Base-by-base conservation (phyloP, 2,113 vertebrate species). In the Chaetorhynchus papuensis region DNA sequence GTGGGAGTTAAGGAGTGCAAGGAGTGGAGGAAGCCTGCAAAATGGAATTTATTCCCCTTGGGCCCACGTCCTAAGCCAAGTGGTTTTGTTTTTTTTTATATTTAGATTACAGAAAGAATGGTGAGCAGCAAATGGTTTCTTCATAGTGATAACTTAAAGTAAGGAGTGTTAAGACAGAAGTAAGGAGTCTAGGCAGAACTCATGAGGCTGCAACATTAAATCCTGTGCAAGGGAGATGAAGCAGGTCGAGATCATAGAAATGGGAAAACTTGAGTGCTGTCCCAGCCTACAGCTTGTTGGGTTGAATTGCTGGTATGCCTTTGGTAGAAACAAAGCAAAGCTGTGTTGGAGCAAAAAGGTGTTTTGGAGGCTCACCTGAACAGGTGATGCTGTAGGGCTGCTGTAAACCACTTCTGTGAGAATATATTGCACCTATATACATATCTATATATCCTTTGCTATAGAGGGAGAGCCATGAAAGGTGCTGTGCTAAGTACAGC, bases 381-480 rank as follows among this genome's bases (percentile, higher is more conserved):
- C 22, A 47, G 53, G 30, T 81, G 71, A 18, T 22, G 12, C 6
- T 24, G 3, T 19, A 41, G 49, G 59, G 37, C 59, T 94, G 52
- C 59, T 84, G 2, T 42, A 26, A 85, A 45, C 27, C 26, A 5
- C 52, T 65, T 50, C 9, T 39, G 1, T 72, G 57, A 37, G 54
- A 63, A 37, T 8, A 6, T 41, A 54, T 50, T 84, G 54, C 42
- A 15, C 1, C 1, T 49, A 5, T 6, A 7, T 24, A 27, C 0
- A 1, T 13, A 6, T n/a, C n/a, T 10, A 2, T 33, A 6, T 35
- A 13, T 45, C 30, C 28, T n/a, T 49, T 50, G 44, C 3, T 72
- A 3, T 26, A 13, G 13, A 26, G 26, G 19, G 22, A n/a, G 42
- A 50, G 12, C 35, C 3, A 0, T 10, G n/a, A 37, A 68, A 75